Percentiles rank a stretch among this genome's conserved stretches.
Conservation (phyloP, 2,797 vertebrate genomes). For the Eospalax fontanierii region DNA sequence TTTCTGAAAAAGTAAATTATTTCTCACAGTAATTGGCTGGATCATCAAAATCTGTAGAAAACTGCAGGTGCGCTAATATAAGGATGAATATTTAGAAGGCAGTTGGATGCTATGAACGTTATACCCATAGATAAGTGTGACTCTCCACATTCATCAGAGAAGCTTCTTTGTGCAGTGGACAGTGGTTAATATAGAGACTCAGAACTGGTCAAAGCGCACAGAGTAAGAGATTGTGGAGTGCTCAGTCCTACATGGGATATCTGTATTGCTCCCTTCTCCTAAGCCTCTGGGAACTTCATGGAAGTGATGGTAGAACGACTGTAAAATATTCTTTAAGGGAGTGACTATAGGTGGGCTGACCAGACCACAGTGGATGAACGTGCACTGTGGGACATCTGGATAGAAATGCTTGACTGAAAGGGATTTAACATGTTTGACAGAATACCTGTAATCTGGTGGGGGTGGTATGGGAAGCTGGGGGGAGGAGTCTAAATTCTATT, state of each 20-base stretch:
- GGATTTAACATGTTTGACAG: too few species aligned
- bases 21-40: background rate
- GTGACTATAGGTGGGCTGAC: too few species aligned
- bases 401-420: too few species aligned
- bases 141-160: background rate
- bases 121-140: background rate
- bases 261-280: background rate
- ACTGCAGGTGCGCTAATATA: background rate
- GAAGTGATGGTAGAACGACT: background rate
- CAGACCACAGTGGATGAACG: too few species aligned
- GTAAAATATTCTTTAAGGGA: too few species aligned
- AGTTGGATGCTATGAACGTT: background rate
- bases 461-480: too few species aligned
- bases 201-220: background rate
- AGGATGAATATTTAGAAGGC: background rate
- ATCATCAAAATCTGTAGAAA: background rate
- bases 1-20: constrained; percentile 3
- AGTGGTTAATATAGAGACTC: background rate
- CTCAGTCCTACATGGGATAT: background rate
- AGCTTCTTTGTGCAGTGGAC: background rate
- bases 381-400: too few species aligned
- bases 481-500: too few species aligned
- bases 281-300: background rate
- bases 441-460: too few species aligned
- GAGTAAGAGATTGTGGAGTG: background rate